phyloP scores from a whole-genome alignment of 2,113 vertebrate species.

The Antigone vipio region DNA sequence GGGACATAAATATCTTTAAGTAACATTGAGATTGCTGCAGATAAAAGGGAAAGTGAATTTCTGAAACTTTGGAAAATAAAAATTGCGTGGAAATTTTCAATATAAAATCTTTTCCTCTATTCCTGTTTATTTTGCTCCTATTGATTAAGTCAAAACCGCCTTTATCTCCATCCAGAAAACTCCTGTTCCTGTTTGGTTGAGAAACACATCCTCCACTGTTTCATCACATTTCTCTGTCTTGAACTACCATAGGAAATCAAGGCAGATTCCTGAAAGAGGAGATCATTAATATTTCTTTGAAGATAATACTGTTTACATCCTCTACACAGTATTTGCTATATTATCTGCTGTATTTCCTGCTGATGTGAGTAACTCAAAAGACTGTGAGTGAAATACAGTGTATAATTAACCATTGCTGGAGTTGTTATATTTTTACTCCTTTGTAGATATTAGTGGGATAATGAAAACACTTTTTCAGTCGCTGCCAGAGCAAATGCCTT shows the following conservation, averaged over 20 bases:
- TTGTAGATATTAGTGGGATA: not conserved
- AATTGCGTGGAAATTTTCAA: not conserved
- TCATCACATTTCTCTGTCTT: not conserved
- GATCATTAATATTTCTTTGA: not conserved
- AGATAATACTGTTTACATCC: not conserved
- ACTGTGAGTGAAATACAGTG: not conserved
- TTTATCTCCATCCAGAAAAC: not conserved
- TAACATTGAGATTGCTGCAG: not conserved
- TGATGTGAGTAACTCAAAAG: not conserved
- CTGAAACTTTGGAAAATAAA: not conserved
- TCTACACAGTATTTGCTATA: not conserved
- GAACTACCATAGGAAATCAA: not conserved
- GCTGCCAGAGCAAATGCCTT: not conserved
- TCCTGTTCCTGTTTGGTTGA: not conserved
- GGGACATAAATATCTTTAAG: not conserved
- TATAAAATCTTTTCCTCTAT: not conserved
- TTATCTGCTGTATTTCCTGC: not conserved
- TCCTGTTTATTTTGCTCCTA: not conserved
- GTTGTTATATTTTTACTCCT: not conserved
- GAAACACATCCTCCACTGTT: not conserved
- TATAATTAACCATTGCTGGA: not conserved
- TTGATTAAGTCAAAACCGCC: not conserved
- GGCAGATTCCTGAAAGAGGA: not conserved
- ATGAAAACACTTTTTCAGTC: not conserved
- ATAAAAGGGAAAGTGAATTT: not conserved